Evolutionary conservation across 2,113 vertebrate genomes (phyloP).

Genomic region (Pseudopodoces humilis): DNA sequence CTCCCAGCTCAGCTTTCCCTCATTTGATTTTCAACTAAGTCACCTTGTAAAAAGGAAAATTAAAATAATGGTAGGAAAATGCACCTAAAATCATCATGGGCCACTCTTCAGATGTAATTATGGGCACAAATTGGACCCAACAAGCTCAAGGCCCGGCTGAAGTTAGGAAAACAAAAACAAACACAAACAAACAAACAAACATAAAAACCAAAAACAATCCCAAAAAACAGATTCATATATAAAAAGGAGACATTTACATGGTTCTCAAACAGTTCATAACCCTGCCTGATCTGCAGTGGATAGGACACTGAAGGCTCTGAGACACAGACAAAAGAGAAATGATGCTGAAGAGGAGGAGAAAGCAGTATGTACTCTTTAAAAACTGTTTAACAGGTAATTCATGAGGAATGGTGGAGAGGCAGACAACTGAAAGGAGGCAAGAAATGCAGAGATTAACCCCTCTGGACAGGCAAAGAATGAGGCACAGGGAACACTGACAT

Average conservation of each 20-base stretch:
- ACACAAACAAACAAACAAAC: too few relatives aligned
- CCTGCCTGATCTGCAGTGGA: neutral
- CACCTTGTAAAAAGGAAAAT: neutral
- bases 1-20: neutral
- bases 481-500: neutral
- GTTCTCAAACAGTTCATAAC: neutral
- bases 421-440: neutral
- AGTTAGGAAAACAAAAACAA: neutral
- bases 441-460: neutral
- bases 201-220: neutral
- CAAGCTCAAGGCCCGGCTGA: neutral
- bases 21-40: neutral
- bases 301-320: neutral
- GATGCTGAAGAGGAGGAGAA: neutral
- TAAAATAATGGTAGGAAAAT: neutral
- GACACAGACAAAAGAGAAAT: neutral
- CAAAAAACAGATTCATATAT: neutral
- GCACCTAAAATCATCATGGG: neutral
- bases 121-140: neutral
- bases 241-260: neutral
- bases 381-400: neutral
- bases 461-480: neutral
- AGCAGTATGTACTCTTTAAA: neutral
- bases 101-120: neutral
- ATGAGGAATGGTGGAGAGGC: neutral